Percentiles rank a stretch among this genome's conserved stretches.
phyloP scores from a whole-genome alignment of 1,140 invertebrate genomes.

The Aphelinus atriplicis region DNA sequence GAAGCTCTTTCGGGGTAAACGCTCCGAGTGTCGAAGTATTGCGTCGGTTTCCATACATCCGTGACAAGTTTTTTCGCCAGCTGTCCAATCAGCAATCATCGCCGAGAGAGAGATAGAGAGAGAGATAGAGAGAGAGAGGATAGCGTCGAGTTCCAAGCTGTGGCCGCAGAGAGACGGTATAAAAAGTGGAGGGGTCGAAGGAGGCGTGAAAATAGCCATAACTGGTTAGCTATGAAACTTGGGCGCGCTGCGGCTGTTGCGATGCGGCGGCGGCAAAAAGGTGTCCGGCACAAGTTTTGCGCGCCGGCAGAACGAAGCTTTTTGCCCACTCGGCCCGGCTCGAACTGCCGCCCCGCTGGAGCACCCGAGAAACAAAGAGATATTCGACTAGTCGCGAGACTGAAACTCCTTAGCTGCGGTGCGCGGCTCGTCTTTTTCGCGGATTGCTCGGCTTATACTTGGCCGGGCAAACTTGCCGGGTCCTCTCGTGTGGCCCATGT shows the following conservation, averaged over 20 bases:
- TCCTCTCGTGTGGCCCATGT: neutral
- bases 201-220: slow-evolving; percentile 21
- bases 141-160: no score
- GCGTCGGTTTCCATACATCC: neutral
- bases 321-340: slow-evolving; percentile 17
- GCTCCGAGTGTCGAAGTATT: neutral
- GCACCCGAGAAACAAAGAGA: slow-evolving; percentile 3
- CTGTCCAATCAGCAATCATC: slow-evolving; percentile 16
- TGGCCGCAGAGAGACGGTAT: no score
- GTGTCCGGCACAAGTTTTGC: slow-evolving; percentile 17
- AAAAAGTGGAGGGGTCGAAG: no score
- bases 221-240: slow-evolving; percentile 23
- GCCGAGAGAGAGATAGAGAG: neutral
- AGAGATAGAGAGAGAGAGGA: neutral
- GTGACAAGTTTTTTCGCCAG: slow-evolving; percentile 4
- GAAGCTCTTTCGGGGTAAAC: no score
- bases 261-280: neutral
- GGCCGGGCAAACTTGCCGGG: neutral
- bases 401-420: slow-evolving; percentile 4
- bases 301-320: slow-evolving; percentile 17
- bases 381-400: slow-evolving; percentile 13
- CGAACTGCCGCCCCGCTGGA: neutral
- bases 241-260: no score
- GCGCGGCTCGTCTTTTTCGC: slow-evolving; percentile 9
- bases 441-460: slow-evolving; percentile 11